Base-by-base conservation (phyloP, 2,797 vertebrate genomes). In the Danio albolineatus region DNA sequence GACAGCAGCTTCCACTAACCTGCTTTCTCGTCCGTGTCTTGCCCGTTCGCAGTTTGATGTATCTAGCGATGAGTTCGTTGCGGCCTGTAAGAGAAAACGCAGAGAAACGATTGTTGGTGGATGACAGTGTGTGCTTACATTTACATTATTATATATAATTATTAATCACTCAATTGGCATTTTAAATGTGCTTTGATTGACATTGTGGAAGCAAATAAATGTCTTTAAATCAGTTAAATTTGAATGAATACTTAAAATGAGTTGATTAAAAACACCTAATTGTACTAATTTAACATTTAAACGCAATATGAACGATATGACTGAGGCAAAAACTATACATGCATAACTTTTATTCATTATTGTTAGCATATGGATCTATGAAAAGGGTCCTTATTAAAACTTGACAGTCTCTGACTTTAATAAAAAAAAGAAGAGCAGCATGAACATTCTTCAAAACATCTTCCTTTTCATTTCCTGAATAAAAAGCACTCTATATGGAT, bases 1-100 rank as follows among this genome's bases (percentile, higher is more conserved):
- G 48, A 69, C 4, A 17, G 53, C 79, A 85, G 82, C 16, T 60
- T 28, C 14, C 10, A 88, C 92, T 92, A 91, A 99, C 97, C 97
- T 99, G 97, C 90, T 99, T 99, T 91, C 97, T 96, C 87, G 97
- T 99, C 88, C 97, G 94, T 89, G 97, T 99, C 92, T 99, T 99
- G 81, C 97, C 97, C 57, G 97, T 99, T 88, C 97, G 92, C 84
- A 99, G 95, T 90, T 99, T 99, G 95, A 99, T 99, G 94, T 99
- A 98, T 95, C 97, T 96, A 90, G 97, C 97, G 93, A 99, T 99
- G 90, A 99, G 92, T 93, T 98, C 97, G 88, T 99, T 99, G 87
- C 97, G 97, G 94, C 97, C 97, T 99, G 91, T 88, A 89, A 82
- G 61, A 86, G 21, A 89, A 49, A 69, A 86, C 38, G 89, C 46